Conservation (phyloP, 2,113 vertebrate genomes). For the Python bivittatus region DNA sequence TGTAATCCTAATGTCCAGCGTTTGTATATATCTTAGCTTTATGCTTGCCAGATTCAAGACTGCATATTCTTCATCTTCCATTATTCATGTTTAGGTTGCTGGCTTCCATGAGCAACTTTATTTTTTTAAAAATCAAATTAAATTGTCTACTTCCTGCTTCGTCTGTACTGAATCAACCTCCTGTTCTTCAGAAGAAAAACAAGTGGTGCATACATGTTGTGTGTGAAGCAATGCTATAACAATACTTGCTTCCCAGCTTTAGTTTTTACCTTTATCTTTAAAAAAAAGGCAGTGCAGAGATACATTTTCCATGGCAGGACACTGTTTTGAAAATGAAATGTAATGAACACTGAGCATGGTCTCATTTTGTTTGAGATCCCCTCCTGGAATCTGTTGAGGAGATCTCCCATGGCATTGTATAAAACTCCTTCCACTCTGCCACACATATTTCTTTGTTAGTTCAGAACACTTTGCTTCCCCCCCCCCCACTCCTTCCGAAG, state of each 20-base stretch:
- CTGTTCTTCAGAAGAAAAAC: neutral
- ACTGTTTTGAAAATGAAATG: conserved; percentile 57
- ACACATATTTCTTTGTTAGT: conserved; percentile 96
- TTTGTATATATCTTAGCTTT: conserved; percentile 36
- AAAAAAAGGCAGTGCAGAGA: conserved; percentile 44
- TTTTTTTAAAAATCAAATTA: neutral
- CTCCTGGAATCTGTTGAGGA: conserved; percentile 68
- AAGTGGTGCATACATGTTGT: conserved; percentile 3
- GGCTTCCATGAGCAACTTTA: conserved; percentile 6
- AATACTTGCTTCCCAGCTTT: conserved; percentile 26
- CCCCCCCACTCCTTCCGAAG: conserved; percentile 77
- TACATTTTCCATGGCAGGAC: conserved; percentile 59
- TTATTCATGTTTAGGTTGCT: conserved; percentile 32
- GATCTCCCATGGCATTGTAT: conserved; percentile 83
- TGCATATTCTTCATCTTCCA: conserved; percentile 23
- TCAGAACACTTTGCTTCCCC: conserved; percentile 78
- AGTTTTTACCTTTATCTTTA: conserved; percentile 52
- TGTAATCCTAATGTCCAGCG: conserved; percentile 16
- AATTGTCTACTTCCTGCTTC: conserved; percentile 45
- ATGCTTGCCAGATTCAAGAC: neutral
- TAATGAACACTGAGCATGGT: conserved; percentile 37
- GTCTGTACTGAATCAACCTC: conserved; percentile 27
- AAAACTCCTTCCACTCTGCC: conserved; percentile 82
- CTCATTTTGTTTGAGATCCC: conserved; percentile 64
- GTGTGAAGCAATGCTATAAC: neutral